Conservation (phyloP, 2,113 vertebrate species). For the Amphiprion ocellaris region DNA sequence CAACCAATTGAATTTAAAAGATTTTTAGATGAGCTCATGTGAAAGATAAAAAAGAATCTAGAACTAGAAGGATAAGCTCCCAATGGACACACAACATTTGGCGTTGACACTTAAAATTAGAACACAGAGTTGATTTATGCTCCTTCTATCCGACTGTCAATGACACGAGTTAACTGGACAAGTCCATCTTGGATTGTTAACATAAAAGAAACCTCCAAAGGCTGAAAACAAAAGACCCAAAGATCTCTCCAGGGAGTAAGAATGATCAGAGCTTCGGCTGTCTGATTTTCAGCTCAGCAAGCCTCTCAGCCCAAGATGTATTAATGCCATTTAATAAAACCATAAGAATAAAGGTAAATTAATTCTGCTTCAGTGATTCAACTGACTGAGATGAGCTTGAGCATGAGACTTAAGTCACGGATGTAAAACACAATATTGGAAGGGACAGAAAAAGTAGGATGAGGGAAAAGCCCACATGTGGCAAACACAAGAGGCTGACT, state of each 20-base stretch:
- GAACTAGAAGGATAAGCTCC: conserved; percentile 43
- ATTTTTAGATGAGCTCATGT: conserved; percentile 2
- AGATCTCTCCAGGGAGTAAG: conserved; percentile 24
- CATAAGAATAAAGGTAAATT: neutral
- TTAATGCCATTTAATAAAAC: conserved; percentile 28
- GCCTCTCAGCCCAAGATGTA: conserved; percentile 20
- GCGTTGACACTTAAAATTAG: conserved; percentile 22
- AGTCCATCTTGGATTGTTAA: conserved; percentile 41
- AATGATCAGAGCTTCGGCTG: conserved; percentile 47
- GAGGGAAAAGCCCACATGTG: neutral
- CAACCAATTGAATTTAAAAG: neutral
- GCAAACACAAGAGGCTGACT: conserved; percentile 16
- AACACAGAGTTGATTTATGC: conserved; percentile 46
- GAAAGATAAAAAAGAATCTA: conserved; percentile 14
- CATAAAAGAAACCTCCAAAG: conserved; percentile 39
- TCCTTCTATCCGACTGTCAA: conserved; percentile 39
- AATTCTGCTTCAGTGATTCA: conserved; percentile 25
- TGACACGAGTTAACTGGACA: conserved; percentile 43
- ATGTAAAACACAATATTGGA: conserved; percentile 11
- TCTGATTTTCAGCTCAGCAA: conserved; percentile 35
- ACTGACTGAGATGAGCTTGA: conserved; percentile 12
- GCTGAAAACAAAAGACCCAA: conserved; percentile 44
- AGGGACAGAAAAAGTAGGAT: neutral
- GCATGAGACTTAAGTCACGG: neutral
- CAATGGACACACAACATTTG: conserved; percentile 33